phyloP scores from a whole-genome alignment of 2,797 vertebrate species.

The Sebastes glaucus region DNA sequence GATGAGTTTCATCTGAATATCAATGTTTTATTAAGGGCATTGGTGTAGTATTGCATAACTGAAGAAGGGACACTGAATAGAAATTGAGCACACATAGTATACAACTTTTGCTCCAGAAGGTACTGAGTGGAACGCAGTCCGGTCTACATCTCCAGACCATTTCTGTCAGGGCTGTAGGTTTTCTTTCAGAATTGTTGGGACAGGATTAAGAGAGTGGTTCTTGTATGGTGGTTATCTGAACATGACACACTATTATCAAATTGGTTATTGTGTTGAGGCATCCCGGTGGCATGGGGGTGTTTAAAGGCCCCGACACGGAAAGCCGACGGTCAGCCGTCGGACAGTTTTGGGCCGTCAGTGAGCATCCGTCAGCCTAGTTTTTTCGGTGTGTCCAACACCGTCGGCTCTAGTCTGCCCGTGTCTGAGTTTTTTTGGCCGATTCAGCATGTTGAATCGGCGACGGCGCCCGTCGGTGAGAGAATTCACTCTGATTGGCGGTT shows the following conservation, averaged over 20 bases:
- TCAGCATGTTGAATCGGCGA: no score
- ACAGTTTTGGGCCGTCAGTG: no score
- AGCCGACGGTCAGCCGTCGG: accelerated
- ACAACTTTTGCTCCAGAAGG: background rate
- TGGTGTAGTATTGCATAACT: background rate
- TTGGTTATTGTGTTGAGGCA: background rate
- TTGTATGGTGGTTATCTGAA: background rate
- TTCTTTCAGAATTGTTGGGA: background rate
- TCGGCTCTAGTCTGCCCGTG: no score
- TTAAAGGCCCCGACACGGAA: background rate
- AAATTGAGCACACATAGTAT: accelerated
- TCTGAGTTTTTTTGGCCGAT: no score
- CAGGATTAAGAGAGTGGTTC: background rate
- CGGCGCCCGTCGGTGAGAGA: no score
- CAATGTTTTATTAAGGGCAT: background rate
- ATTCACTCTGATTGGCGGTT: no score
- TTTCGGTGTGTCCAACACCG: no score
- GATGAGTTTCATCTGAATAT: background rate
- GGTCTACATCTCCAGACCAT: background rate
- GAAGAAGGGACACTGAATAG: background rate
- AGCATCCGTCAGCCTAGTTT: no score
- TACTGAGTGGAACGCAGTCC: background rate
- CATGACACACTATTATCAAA: background rate
- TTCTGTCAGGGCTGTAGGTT: background rate
- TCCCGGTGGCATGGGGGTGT: background rate